Evolutionary conservation across 2,113 vertebrate species (phyloP), one percentile per base, ranked within the genome.

Genomic region (Phrynosoma blainvillii): DNA sequence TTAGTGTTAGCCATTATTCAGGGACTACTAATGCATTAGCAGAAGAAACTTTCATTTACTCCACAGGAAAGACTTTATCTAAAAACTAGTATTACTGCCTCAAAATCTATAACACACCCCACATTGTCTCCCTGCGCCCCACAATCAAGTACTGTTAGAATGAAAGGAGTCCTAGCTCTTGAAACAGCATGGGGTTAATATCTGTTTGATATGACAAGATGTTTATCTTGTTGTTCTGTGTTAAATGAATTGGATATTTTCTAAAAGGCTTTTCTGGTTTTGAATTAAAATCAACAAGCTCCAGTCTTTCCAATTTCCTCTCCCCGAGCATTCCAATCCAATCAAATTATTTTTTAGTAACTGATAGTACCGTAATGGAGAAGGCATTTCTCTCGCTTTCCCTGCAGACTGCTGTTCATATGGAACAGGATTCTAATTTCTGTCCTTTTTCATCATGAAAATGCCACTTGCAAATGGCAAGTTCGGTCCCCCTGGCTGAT

Each of bases 191-290:
- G 25, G 82, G 91, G 89, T 89, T 93, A 86, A 74, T 90, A 83
- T 82, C 87, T 79, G 36, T 32, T 62, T 92, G 79, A 54, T 74
- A 78, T 90, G 90, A 52, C 66, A 40, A 52, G 54, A 56, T 71
- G 84, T 91, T 89, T 25, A 92, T 91, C 76, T 92, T 81, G 78
- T n/a, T 85, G 40, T 73, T 94, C 77, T 90, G 82, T 91, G 94
- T 88, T 52, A 62, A 92, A 91, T 91, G 79, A 88, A 90, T 93
- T 79, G 66, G 79, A 56, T 92, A 20, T 90, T 90, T 87, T 92
- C 88, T 59, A 1, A 87, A 94, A 89, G 73, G 85, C 84, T 94
- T 86, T 92, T 68, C 87, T 74, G 77, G 32, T 80, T 92, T 18
- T 4, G 80, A 90, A 88, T 88, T 70, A 84, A 84, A 81, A 80